Conservation (phyloP, 2,888 invertebrate species). For the Buathra laborator region DNA sequence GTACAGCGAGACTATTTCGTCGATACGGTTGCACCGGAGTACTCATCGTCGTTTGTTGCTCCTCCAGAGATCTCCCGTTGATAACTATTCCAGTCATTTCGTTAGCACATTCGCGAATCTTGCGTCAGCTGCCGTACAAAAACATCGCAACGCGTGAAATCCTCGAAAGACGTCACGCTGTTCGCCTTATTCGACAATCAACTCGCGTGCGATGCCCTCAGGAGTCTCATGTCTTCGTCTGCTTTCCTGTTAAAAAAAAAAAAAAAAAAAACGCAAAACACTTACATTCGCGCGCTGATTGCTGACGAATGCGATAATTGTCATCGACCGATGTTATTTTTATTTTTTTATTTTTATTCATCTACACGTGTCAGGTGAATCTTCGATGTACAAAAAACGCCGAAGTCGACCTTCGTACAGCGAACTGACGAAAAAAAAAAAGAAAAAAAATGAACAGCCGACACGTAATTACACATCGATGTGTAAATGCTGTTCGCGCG, state of each 20-base stretch:
- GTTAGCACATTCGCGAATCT: no score
- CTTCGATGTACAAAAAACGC: background rate
- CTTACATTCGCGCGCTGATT: conserved; percentile 7
- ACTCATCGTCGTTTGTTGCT: conserved; percentile 39
- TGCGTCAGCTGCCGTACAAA: conserved; percentile 18
- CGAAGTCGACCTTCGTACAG: background rate
- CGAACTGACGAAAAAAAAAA: background rate
- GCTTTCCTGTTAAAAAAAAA: background rate
- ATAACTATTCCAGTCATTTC: conserved; percentile 38
- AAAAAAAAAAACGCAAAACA: background rate
- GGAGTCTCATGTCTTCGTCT: conserved; percentile 31
- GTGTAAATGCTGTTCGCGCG: background rate
- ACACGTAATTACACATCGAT: background rate
- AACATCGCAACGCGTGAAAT: conserved; percentile 18
- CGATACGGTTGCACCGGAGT: conserved; percentile 54
- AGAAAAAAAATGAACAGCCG: no score
- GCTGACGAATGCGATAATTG: background rate
- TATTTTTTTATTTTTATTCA: conserved; percentile 12
- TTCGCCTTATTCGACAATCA: conserved; percentile 15
- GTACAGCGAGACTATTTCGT: conserved; percentile 77
- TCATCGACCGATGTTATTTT: background rate
- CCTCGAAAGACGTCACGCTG: conserved; percentile 13
- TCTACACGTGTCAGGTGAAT: background rate
- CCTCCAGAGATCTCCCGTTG: conserved; percentile 45
- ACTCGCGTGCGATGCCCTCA: background rate